Base-by-base conservation (phyloP, 1,140 invertebrate genomes). In the Lepidurus couesii region DNA sequence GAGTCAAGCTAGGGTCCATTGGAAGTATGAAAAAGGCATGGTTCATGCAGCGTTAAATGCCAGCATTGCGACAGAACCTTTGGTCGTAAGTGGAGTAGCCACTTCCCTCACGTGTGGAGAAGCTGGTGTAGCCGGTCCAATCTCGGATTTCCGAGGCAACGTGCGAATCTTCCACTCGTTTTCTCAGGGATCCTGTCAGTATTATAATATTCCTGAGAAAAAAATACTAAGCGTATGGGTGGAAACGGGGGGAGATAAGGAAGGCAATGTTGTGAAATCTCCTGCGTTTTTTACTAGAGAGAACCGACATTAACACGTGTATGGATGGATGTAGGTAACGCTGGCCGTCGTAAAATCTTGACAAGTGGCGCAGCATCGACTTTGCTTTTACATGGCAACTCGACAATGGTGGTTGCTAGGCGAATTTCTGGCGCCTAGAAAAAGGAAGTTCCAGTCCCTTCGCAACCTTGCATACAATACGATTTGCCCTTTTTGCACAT, bases 11-110 rank as follows among this genome's bases (percentile, higher is more conserved):
- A 7, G 34, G 53, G 13, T 65, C 53, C 8, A 16, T 65, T 65
- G 53, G 21, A 65, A 65, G 21, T 65, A 7, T 16, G 34, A 34
- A 34, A 34, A 3, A 65, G 6, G 45, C 16, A 65, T 65, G 53
- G 21, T 65, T 65, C 53, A 65, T 65, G 13, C 1, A 7, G n/a
- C 53, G 21, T 16, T 13, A 65, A 65, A 65, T 21, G 53, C 21
- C 53, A 65, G 53, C 53, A 65, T 65, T 65, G 53, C 53, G 53
- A 65, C n/a, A 65, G 53, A 21, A n/a, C 53, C 53, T 65, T 65
- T 65, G 53, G 53, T 21, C 21, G 53, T 65, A 65, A 65, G 16
- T 65, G 53, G 53, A 65, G 53, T 65, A 65, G 53, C 21, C 53
- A 65, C 53, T 65, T 65, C 53, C 53, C 21, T 65, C 53, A 65